phyloP scores from a whole-genome alignment of 2,113 vertebrate genomes.

The Odobenus rosmarus region DNA sequence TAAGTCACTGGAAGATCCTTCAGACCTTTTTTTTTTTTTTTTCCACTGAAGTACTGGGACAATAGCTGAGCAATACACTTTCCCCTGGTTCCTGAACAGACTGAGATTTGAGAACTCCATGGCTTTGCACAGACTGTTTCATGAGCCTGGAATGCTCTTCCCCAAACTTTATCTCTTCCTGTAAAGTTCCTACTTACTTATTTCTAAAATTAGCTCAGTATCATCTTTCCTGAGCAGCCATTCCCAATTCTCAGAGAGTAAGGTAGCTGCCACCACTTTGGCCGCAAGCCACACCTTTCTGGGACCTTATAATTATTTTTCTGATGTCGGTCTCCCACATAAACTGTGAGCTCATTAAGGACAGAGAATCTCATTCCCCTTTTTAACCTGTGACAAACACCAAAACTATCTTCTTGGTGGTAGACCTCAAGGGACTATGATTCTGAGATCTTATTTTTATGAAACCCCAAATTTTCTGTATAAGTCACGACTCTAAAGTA shows the following conservation, averaged over 20 bases:
- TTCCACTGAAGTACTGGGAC: not conserved
- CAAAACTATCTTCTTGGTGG: not conserved
- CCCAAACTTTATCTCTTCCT: not conserved
- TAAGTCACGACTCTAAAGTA: not conserved
- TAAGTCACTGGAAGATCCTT: not conserved
- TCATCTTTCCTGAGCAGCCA: not conserved
- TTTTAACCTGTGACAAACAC: not conserved
- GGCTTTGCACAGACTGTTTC: not conserved
- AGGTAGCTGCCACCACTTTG: not conserved
- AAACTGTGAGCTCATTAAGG: not conserved
- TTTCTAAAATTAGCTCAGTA: not conserved
- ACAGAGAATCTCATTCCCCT: not conserved
- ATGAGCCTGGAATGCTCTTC: not conserved
- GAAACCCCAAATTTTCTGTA: not conserved
- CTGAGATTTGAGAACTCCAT: not conserved
- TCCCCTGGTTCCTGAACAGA: not conserved
- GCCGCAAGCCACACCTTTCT: not conserved
- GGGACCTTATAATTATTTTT: not conserved
- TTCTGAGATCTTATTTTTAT: not conserved
- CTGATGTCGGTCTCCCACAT: not conserved
- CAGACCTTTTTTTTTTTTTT: not conserved
- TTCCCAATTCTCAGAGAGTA: not conserved
- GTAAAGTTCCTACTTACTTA: not conserved
- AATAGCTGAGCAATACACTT: not conserved
- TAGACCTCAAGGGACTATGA: not conserved